Conservation (phyloP, 2,888 invertebrate genomes). For the Myopa tessellatipennis region DNA sequence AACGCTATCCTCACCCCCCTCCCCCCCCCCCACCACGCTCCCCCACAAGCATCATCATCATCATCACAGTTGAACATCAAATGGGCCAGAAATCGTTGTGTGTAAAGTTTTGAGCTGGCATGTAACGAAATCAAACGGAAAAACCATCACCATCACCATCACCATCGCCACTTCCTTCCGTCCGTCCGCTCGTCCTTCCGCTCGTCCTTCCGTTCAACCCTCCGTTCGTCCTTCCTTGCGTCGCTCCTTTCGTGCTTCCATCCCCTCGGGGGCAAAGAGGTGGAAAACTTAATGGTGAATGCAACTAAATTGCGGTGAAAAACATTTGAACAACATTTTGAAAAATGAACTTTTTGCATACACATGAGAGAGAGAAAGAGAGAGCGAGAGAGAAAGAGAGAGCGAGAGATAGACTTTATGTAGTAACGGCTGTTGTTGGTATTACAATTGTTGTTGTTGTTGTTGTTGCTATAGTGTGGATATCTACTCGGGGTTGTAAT, state of each 20-base stretch:
- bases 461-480: background rate
- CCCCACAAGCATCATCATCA: no score
- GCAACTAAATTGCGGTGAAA: constrained; percentile 15
- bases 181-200: background rate
- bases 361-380: background rate
- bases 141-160: background rate
- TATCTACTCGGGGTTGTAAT: constrained; percentile 40
- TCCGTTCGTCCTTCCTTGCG: background rate
- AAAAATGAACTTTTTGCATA: constrained; percentile 8
- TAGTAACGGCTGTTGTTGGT: background rate
- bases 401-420: no score
- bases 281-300: constrained; percentile 18
- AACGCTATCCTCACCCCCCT: no score
- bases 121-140: background rate
- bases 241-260: background rate
- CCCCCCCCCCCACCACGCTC: no score
- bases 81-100: background rate
- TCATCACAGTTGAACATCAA: background rate
- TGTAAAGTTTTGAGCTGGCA: background rate
- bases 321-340: constrained; percentile 11
- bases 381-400: background rate
- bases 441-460: background rate
- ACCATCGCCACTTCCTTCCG: constrained; percentile 9
- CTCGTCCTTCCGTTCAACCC: background rate
- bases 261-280: background rate